These are phyloP conservation scores for Branchipolynoe longqiensis DNA, from an alignment of 2,888 invertebrate genomes.

Conservation along the genomic window DNA sequence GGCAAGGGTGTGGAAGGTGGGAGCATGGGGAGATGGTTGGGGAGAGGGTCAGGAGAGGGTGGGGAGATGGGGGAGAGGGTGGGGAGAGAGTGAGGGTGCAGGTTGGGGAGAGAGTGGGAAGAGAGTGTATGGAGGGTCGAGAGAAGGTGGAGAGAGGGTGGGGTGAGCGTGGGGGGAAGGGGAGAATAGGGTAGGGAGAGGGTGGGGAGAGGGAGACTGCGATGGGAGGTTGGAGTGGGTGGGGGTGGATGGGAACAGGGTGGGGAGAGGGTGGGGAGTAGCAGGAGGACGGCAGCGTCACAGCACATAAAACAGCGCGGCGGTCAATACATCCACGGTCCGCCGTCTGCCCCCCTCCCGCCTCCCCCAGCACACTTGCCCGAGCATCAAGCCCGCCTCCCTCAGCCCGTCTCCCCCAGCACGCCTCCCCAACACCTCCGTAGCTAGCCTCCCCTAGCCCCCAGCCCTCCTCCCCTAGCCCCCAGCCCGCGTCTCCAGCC, in stretches of 20 bases:
- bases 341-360: background rate
- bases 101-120: background rate
- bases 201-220: too few relatives aligned
- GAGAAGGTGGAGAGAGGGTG: too few relatives aligned
- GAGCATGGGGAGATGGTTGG: too few relatives aligned
- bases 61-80: background rate
- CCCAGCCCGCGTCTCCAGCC: too few relatives aligned
- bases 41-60: background rate
- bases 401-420: background rate
- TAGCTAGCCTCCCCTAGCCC: too few relatives aligned
- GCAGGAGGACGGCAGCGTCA: background rate
- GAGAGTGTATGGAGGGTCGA: background rate
- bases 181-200: too few relatives aligned
- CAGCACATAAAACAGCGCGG: conserved; percentile 12
- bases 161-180: too few relatives aligned
- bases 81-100: background rate
- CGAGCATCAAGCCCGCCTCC: too few relatives aligned
- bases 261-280: background rate
- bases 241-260: background rate
- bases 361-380: background rate
- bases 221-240: background rate
- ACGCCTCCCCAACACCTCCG: too few relatives aligned
- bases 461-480: too few relatives aligned
- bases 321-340: conserved; percentile 39
- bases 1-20: too few relatives aligned